These are phyloP conservation scores for Origma solitaria DNA, from an alignment of 2,113 vertebrate species.

Conservation along the genomic window DNA sequence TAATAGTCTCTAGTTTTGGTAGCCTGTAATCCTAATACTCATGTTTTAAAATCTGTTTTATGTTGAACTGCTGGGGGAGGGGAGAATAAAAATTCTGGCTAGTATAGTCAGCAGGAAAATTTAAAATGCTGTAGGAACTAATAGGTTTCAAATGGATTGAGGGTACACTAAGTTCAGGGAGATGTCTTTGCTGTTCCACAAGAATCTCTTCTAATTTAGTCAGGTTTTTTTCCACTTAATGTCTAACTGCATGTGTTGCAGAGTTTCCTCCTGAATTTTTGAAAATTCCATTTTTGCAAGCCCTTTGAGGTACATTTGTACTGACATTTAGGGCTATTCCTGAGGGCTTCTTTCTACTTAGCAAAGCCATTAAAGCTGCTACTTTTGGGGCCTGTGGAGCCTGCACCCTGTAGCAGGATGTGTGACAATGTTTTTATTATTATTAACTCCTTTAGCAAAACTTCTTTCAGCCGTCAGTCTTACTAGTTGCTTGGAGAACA, in stretches of 20 bases:
- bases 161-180: neutral
- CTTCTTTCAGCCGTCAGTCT: neutral
- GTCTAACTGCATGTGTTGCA: neutral
- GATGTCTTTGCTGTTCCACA: neutral
- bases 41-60: neutral
- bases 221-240: neutral
- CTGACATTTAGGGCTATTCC: neutral
- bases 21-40: neutral
- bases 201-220: neutral
- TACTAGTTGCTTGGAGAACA: neutral
- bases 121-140: neutral
- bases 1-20: neutral
- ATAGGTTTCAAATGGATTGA: neutral
- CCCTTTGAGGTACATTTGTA: neutral
- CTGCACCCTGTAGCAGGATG: neutral
- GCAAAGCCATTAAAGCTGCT: neutral
- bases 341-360: neutral
- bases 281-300: neutral
- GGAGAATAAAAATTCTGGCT: neutral
- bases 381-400: neutral
- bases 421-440: neutral
- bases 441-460: neutral
- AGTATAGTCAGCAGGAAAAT: neutral
- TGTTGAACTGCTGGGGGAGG: neutral
- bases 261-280: neutral